Conservation (phyloP, 30 jellyfish, hydroid and myxozoan genomes). For the Pelagia noctiluca region DNA sequence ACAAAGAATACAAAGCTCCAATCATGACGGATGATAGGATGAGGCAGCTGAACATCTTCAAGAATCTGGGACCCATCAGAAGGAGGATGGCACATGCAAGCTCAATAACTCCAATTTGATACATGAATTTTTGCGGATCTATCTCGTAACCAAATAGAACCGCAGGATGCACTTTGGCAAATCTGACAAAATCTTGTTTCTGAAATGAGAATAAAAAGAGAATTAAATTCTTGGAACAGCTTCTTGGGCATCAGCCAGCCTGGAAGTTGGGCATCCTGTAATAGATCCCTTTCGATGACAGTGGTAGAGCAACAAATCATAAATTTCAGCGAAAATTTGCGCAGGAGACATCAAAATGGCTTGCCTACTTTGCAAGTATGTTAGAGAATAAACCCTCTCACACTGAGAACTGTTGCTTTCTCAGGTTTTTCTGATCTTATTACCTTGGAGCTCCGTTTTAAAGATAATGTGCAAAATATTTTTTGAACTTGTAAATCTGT, state of each 20-base stretch:
- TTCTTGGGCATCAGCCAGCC: not conserved
- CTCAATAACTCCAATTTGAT: conserved; percentile 84
- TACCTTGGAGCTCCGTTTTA: no score
- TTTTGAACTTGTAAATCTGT: no score
- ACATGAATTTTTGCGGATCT: conserved; percentile 83
- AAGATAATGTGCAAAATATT: no score
- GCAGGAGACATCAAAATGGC: no score
- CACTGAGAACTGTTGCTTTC: no score
- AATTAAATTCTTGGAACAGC: not conserved
- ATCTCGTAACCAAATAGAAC: conserved; percentile 76
- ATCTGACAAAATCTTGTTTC: conserved; percentile 73
- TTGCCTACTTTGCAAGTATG: no score
- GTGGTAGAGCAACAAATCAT: no score
- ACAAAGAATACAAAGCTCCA: conserved; percentile 84
- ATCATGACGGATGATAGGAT: conserved; percentile 79
- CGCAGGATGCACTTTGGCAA: conserved; percentile 93
- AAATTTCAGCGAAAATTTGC: no score
- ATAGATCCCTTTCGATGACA: no score
- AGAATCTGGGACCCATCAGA: conserved; percentile 77
- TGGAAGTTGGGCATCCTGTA: not conserved
- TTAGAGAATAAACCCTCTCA: no score
- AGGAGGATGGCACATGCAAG: conserved; percentile 78
- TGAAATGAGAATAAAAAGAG: conserved; percentile 21
- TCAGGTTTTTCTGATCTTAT: no score
- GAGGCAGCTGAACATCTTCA: conserved; percentile 73